These are phyloP conservation scores for Corvus hawaiiensis DNA, from an alignment of 2,113 vertebrate genomes.

Conservation along the genomic window DNA sequence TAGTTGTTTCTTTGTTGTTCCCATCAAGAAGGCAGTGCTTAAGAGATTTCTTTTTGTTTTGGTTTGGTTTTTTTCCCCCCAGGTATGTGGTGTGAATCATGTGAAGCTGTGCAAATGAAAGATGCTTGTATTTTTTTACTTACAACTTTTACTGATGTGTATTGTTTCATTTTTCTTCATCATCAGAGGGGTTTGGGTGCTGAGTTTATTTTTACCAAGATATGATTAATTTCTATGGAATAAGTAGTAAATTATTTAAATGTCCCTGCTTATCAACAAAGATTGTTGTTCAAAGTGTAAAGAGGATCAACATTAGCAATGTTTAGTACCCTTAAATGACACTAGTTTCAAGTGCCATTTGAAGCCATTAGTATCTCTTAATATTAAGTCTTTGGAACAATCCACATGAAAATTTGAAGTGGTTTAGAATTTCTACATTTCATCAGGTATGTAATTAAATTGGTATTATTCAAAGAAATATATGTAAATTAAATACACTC, in stretches of 20 bases:
- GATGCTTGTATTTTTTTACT: neutral
- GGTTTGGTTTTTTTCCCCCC: accelerated
- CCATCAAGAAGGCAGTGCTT: neutral
- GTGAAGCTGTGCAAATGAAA: neutral
- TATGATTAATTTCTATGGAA: neutral
- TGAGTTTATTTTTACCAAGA: neutral
- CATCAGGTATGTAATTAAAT: neutral
- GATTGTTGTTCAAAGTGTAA: neutral
- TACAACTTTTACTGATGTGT: neutral
- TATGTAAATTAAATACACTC: neutral
- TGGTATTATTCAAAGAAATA: neutral
- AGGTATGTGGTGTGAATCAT: neutral
- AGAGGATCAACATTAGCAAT: neutral
- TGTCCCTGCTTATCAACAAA: neutral
- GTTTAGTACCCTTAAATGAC: neutral
- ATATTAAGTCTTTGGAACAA: neutral
- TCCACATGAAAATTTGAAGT: neutral
- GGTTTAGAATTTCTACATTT: neutral
- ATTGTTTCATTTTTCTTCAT: neutral
- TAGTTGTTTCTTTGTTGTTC: neutral
- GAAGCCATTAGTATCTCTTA: neutral
- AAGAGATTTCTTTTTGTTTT: neutral
- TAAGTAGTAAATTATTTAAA: neutral
- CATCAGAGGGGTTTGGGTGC: neutral
- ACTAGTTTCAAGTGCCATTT: neutral